Percentiles rank a stretch among this genome's conserved stretches.
These are phyloP conservation scores for Rhagologus leucostigma DNA, from an alignment of 2,113 vertebrate species.

Conservation along the genomic window DNA sequence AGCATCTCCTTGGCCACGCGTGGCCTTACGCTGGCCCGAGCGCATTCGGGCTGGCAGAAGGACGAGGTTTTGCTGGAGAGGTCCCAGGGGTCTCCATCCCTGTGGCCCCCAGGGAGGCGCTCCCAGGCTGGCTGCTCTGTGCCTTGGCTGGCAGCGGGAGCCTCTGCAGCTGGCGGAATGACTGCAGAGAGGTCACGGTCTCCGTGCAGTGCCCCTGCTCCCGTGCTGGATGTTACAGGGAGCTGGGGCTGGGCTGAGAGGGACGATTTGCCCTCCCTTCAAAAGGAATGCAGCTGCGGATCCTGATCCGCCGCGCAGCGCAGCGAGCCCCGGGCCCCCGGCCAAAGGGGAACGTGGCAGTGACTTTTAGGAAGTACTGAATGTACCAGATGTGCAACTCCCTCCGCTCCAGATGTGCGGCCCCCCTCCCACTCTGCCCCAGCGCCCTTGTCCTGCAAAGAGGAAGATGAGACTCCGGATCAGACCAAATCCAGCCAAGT, in stretches of 20 bases:
- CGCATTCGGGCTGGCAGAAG: accelerated
- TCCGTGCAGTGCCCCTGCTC: not conserved
- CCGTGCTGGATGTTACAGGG: not conserved
- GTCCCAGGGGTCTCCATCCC: not conserved
- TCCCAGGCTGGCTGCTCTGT: not conserved
- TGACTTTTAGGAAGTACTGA: conserved; percentile 45
- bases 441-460: not conserved
- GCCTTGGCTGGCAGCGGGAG: not conserved
- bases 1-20: not conserved
- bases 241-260: not conserved
- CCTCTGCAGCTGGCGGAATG: not conserved
- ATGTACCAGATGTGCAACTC: conserved; percentile 50
- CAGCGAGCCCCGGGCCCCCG: not conserved
- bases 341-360: conserved; percentile 52
- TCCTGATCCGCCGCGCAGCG: not conserved
- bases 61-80: not conserved
- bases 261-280: not conserved
- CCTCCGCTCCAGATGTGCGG: not conserved
- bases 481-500: not conserved
- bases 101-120: accelerated
- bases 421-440: not conserved
- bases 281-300: not conserved
- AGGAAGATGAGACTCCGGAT: not conserved
- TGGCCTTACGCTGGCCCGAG: not conserved
- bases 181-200: not conserved